Percentiles rank a stretch among this genome's conserved stretches.
These are phyloP conservation scores for Sinodicranocentrus sp. DNA, from an alignment of 2,888 invertebrate genomes.

Conservation along the genomic window DNA sequence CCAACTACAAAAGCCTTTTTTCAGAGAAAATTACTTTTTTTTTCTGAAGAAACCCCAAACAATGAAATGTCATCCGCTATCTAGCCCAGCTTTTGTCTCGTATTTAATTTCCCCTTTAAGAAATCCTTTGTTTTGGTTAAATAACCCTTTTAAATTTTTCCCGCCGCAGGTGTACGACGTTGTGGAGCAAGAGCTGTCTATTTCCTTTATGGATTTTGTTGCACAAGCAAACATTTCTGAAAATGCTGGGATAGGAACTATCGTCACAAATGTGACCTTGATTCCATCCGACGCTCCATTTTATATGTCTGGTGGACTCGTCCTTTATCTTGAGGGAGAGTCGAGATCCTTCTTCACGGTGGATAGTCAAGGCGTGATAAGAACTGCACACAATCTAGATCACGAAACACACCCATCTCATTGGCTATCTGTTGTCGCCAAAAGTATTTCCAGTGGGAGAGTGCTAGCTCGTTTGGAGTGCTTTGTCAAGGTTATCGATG, in stretches of 20 bases:
- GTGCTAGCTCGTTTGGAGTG: slow-evolving; percentile 90
- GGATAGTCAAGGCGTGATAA: slow-evolving; percentile 91
- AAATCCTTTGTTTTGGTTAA: background rate
- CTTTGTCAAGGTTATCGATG: slow-evolving; percentile 87
- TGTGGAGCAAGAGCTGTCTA: slow-evolving; percentile 93
- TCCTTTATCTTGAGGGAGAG: slow-evolving; percentile 77
- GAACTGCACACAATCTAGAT: slow-evolving; percentile 91
- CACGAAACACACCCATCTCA: slow-evolving; percentile 90
- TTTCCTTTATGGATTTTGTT: slow-evolving; percentile 90
- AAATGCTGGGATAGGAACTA: slow-evolving; percentile 87
- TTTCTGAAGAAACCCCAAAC: too few species aligned
- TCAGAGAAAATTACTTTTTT: too few species aligned
- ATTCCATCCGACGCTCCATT: slow-evolving; percentile 40
- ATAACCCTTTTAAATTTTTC: background rate
- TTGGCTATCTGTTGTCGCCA: slow-evolving; percentile 96
- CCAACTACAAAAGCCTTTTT: too few species aligned
- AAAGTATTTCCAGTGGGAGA: slow-evolving; percentile 94
- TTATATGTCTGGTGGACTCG: slow-evolving; percentile 53
- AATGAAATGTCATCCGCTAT: background rate
- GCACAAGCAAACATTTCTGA: slow-evolving; percentile 87
- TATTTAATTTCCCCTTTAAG: background rate
- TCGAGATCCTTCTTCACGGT: slow-evolving; percentile 87
- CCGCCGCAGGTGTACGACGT: slow-evolving; percentile 84
- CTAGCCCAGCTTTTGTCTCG: background rate
- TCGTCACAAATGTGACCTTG: slow-evolving; percentile 85